Conservation (phyloP, 2,888 invertebrate genomes). For the Trachelus troglodyta region DNA sequence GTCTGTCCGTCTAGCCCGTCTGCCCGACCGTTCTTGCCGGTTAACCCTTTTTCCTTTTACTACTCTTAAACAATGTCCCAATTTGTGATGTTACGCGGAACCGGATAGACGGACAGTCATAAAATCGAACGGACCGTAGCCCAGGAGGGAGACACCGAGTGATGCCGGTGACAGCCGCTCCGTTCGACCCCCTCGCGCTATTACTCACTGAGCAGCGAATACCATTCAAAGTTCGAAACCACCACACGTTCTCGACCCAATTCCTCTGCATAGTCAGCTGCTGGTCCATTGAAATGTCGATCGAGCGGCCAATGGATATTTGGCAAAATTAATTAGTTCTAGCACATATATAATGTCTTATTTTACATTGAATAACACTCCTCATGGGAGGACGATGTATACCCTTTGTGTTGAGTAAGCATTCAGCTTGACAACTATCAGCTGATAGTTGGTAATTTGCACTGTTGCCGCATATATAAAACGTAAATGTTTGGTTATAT, state of each 20-base stretch:
- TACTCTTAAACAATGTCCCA: conserved; percentile 19
- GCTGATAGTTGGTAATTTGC: background rate
- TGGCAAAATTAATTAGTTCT: background rate
- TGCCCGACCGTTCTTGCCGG: background rate
- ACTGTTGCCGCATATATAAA: background rate
- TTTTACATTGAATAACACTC: background rate
- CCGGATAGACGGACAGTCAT: conserved; percentile 37
- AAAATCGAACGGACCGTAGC: conserved; percentile 55
- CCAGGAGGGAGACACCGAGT: conserved; percentile 48
- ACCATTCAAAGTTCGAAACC: conserved; percentile 60
- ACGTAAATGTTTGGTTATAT: background rate
- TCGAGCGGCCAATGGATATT: background rate
- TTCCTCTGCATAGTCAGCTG: conserved; percentile 57
- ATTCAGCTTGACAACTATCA: background rate
- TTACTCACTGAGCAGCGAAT: conserved; percentile 59
- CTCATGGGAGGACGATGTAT: background rate
- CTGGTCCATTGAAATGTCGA: conserved; percentile 20
- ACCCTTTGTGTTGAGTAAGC: background rate
- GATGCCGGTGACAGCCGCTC: conserved; percentile 57
- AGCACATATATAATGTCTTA: background rate
- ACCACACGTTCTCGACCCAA: conserved; percentile 61
- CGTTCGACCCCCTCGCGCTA: conserved; percentile 49
- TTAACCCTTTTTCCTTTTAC: background rate
- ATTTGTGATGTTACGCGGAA: conserved; percentile 31
- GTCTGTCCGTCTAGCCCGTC: background rate